Conservation (phyloP, 1,140 invertebrate genomes). For the Heliothis virescens region DNA sequence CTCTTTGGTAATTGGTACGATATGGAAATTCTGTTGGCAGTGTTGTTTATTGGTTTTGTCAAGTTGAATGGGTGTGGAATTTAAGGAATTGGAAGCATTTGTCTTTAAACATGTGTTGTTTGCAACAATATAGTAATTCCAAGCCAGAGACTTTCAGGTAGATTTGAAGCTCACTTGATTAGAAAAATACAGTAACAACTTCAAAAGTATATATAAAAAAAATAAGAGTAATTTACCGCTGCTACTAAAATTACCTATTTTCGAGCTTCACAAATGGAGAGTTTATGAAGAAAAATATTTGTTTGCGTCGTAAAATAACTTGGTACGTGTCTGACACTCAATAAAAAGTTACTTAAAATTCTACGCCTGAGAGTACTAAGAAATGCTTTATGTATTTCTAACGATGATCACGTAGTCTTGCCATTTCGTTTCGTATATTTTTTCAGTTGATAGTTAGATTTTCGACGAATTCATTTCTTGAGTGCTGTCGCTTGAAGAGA, state of each 20-base stretch:
- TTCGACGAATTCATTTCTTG: no score
- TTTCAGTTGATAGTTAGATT: neutral
- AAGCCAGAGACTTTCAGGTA: no score
- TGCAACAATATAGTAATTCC: no score
- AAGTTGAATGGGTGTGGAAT: neutral
- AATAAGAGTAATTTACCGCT: no score
- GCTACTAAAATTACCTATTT: no score
- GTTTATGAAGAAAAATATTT: conserved; percentile 17
- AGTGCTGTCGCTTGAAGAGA: neutral
- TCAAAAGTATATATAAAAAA: no score
- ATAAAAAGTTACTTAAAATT: conserved; percentile 8
- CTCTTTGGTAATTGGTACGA: neutral
- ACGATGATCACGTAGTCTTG: conserved; percentile 1
- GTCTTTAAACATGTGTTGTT: no score
- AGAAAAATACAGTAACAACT: no score
- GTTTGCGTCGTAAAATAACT: neutral
- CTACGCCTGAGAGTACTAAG: neutral
- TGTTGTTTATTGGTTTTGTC: neutral
- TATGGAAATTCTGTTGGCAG: neutral
- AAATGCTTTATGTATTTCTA: conserved; percentile 7
- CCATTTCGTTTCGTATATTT: conserved; percentile 1
- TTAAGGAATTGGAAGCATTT: no score
- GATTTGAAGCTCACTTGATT: no score
- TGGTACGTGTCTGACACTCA: conserved; percentile 6
- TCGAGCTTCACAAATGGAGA: neutral